Conservation (phyloP, 2,888 invertebrate genomes). For the Miltochrista miniata region DNA sequence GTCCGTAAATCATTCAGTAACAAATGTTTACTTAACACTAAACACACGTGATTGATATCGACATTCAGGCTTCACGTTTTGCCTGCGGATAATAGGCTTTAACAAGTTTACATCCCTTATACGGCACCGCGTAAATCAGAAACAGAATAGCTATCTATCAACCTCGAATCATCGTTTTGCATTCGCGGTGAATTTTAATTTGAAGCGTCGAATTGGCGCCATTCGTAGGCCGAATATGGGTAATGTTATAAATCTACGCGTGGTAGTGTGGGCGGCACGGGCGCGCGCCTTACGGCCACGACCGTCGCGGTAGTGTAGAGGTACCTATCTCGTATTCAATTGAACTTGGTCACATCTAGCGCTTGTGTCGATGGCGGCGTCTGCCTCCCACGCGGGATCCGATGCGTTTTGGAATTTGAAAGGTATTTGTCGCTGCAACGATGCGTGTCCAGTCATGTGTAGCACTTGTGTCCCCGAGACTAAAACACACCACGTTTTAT, state of each 20-base stretch:
- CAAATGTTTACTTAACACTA: conserved; percentile 27
- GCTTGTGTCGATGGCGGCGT: conserved; percentile 58
- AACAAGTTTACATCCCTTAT: conserved; percentile 55
- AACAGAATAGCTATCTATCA: conserved; percentile 71
- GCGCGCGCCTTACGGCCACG: conserved; percentile 57
- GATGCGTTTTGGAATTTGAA: conserved; percentile 76
- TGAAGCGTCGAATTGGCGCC: conserved; percentile 81
- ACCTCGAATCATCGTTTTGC: conserved; percentile 70
- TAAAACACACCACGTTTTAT: conserved; percentile 63
- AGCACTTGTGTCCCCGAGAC: conserved; percentile 60
- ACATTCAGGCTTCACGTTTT: conserved; percentile 28
- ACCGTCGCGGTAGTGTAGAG: conserved; percentile 41
- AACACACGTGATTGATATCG: conserved; percentile 40
- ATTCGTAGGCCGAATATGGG: conserved; percentile 78
- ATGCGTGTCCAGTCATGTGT: conserved; percentile 57
- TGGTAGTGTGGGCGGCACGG: conserved; percentile 59
- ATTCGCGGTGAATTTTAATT: conserved; percentile 75
- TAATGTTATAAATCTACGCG: conserved; percentile 80
- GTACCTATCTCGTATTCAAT: conserved; percentile 62
- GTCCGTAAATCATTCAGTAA: conserved; percentile 15
- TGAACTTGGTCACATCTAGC: conserved; percentile 67
- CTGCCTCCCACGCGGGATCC: conserved; percentile 66
- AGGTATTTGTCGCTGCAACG: conserved; percentile 74
- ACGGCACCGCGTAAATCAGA: conserved; percentile 70
- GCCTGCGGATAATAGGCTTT: conserved; percentile 39